A percentile compares a stretch with the other conserved stretches of the same genome.
These are phyloP conservation scores for Cephus rjabovi DNA, from an alignment of 2,888 invertebrate species.

Conservation along the genomic window DNA sequence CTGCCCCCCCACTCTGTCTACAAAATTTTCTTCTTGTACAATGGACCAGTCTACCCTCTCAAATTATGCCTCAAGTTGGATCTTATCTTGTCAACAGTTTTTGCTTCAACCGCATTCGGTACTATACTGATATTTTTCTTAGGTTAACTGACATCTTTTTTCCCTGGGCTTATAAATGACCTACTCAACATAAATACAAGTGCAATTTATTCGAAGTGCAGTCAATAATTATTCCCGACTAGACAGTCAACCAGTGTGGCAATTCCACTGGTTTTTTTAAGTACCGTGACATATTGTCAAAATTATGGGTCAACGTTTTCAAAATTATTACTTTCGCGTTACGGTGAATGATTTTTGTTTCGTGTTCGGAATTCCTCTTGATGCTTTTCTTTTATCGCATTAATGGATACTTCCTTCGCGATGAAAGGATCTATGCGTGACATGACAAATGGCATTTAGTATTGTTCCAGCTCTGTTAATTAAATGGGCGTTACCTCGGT, in stretches of 20 bases:
- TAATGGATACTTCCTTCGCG: background rate
- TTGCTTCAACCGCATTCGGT: too few relatives aligned
- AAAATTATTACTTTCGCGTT: background rate
- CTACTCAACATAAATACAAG: background rate
- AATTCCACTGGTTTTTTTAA: background rate
- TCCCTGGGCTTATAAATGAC: too few relatives aligned
- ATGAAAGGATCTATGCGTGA: background rate
- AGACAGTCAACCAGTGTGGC: background rate
- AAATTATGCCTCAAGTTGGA: too few relatives aligned
- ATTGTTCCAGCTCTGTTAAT: background rate
- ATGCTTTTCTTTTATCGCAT: background rate
- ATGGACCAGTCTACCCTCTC: too few relatives aligned
- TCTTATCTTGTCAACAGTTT: too few relatives aligned
- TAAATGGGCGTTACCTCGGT: background rate
- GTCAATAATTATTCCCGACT: background rate
- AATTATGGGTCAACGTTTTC: background rate
- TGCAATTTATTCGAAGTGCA: background rate
- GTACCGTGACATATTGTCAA: background rate
- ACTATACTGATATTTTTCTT: too few relatives aligned
- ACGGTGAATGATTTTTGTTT: background rate
- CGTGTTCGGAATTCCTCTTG: background rate
- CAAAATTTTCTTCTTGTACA: too few relatives aligned
- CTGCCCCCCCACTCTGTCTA: too few relatives aligned
- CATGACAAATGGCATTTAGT: background rate
- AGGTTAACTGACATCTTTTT: too few relatives aligned